These are phyloP conservation scores for Erpetoichthys calabaricus DNA, from an alignment of 2,797 vertebrate species.

Conservation along the genomic window DNA sequence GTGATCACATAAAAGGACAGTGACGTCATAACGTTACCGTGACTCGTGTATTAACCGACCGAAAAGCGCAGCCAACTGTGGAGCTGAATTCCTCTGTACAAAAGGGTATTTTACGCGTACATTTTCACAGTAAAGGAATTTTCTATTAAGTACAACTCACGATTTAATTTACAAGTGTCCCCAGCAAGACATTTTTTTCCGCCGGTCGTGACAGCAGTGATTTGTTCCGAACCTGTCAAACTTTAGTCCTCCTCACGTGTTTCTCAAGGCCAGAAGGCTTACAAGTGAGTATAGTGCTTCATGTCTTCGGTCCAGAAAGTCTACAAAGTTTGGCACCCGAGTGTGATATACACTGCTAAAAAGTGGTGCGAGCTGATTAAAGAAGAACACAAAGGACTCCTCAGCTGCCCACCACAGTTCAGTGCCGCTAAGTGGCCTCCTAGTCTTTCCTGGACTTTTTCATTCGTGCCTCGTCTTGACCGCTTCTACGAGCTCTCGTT, in stretches of 20 bases:
- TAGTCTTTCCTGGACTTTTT: conserved; percentile 8
- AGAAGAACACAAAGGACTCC: too few species aligned
- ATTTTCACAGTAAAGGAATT: conserved; percentile 73
- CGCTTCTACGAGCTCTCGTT: conserved; percentile 62
- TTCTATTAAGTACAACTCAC: conserved; percentile 63
- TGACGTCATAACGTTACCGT: not conserved
- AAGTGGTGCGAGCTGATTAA: too few species aligned
- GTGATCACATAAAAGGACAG: not conserved
- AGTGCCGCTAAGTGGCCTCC: not conserved
- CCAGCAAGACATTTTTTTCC: conserved; percentile 27
- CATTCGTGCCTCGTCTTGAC: conserved; percentile 9
- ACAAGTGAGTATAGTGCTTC: too few species aligned
- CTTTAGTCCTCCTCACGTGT: too few species aligned
- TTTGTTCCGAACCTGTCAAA: too few species aligned
- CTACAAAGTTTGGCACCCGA: too few species aligned
- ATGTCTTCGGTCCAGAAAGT: too few species aligned
- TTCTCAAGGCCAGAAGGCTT: too few species aligned
- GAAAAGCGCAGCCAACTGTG: not conserved
- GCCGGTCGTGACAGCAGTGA: too few species aligned
- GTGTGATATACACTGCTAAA: too few species aligned
- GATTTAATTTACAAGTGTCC: conserved; percentile 71
- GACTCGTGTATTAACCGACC: not conserved
- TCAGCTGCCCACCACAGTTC: conserved; percentile 17
- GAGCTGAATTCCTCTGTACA: conserved; percentile 37
- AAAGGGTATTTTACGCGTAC: conserved; percentile 66